Evolutionary conservation across 2,888 invertebrate genomes (phyloP), one percentile per base, ranked within the genome.

Genomic region (Eupithecia tripunctaria): DNA sequence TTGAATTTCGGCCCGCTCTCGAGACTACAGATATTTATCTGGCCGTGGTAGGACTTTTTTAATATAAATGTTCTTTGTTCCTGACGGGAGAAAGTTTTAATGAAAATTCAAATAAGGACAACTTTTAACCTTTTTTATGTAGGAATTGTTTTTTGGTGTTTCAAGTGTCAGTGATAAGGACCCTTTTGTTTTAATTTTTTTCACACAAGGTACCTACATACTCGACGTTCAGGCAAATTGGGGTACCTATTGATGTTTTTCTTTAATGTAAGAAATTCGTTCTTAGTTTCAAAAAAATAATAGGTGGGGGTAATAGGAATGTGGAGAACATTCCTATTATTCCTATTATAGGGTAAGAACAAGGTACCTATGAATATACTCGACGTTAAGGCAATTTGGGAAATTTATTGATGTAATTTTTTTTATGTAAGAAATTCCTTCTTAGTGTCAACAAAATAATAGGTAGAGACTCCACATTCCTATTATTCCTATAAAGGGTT

Each of bases 41-140:
- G 93, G 91, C 92, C 91, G 89, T 85, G 89, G 90, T 87, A 87
- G 87, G 93, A 94, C 90, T 94, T 94, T 94, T 94, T 94, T 94
- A 94, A 94, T 94, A 94, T 94, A 94, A 94, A 94, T 93, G 94
- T 94, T 94, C 94, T 94, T 94, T 94, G 94, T 94, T 93, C 92
- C 88, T 93, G 94, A 93, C 91, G 90, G 91, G 90, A 87, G 87
- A 92, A 91, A 91, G 89, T 92, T 92, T 91, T 91, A 92, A 92
- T 92, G 91, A 91, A 92, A 92, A 91, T 92, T 92, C 91, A 91
- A 91, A 92, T 91, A 92, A 91, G 91, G 91, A 91, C 90, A 89
- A 91, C 90, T 90, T 90, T 90, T 86, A 88, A 89, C 90, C 90
- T 87, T 89, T 88, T 87, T 85, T 85, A 80, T 83, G 84, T 84